phyloP scores from a whole-genome alignment of 2,888 invertebrate genomes.

The Noctua comes region DNA sequence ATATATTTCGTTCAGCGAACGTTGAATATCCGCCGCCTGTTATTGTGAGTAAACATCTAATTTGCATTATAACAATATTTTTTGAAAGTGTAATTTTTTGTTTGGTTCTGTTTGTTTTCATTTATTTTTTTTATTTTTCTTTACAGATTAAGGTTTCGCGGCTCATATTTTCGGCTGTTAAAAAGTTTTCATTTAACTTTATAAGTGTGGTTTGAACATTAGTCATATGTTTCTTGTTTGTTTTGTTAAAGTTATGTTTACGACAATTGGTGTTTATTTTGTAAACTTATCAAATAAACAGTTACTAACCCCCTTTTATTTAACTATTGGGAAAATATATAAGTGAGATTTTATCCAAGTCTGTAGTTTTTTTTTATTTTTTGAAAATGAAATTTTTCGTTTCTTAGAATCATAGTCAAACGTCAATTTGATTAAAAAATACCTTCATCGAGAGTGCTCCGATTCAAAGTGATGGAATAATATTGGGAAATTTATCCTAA shows the following conservation, averaged over 20 bases:
- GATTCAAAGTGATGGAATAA: not conserved
- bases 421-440: not conserved
- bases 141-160: slow-evolving; percentile 59
- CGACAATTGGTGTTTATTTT: slow-evolving; percentile 23
- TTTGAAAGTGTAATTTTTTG: slow-evolving; percentile 57
- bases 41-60: slow-evolving; percentile 92
- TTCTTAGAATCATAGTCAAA: not conserved
- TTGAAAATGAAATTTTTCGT: too few species aligned
- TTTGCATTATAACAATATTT: slow-evolving; percentile 65
- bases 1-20: slow-evolving; percentile 94
- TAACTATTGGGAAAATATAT: not conserved
- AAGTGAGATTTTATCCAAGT: not conserved
- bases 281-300: slow-evolving; percentile 21
- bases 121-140: slow-evolving; percentile 63
- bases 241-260: slow-evolving; percentile 63
- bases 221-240: slow-evolving; percentile 57
- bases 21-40: slow-evolving; percentile 93
- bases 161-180: slow-evolving; percentile 35
- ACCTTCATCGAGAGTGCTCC: not conserved
- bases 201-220: slow-evolving; percentile 10
- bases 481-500: not conserved
- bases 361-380: slow-evolving; percentile 21
- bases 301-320: slow-evolving; percentile 14
- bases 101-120: slow-evolving; percentile 55
- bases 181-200: slow-evolving; percentile 28